Percentiles rank a stretch among this genome's conserved stretches.
These are phyloP conservation scores for Myoxocephalus aenaeus DNA, from an alignment of 2,797 vertebrate species.

Conservation along the genomic window DNA sequence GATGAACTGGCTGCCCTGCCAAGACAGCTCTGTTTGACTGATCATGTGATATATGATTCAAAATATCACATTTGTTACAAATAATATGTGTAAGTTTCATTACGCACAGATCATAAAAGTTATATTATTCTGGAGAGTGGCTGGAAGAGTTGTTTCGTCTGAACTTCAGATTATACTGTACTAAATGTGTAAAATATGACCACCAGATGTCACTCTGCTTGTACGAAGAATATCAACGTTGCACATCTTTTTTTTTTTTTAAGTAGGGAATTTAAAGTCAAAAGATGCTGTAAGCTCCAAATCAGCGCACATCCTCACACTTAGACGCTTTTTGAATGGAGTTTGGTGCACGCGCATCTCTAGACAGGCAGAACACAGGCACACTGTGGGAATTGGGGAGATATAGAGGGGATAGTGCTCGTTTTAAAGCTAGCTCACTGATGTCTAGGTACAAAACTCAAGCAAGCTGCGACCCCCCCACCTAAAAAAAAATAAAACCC, in stretches of 20 bases:
- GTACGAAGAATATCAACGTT: constrained; percentile 18
- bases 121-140: background rate
- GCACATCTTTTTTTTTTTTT: constrained; percentile 12
- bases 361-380: background rate
- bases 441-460: background rate
- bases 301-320: rapidly evolving
- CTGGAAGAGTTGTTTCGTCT: background rate
- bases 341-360: rapidly evolving
- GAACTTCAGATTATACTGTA: background rate
- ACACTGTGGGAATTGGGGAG: background rate
- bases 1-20: constrained; percentile 13
- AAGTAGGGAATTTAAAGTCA: background rate
- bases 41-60: constrained; percentile 8
- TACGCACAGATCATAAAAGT: background rate
- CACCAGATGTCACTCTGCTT: constrained; percentile 57
- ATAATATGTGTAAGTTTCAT: background rate
- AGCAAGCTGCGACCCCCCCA: background rate
- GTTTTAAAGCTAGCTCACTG: constrained; percentile 14
- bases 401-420: background rate
- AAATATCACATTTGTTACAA: background rate
- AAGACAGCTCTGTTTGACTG: constrained; percentile 14
- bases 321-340: background rate
- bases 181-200: constrained; percentile 18
- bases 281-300: background rate
- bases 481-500: background rate